Evolutionary conservation across 2,113 vertebrate genomes (phyloP), one percentile per base, ranked within the genome.

Genomic region (Siphamia tubifer): DNA sequence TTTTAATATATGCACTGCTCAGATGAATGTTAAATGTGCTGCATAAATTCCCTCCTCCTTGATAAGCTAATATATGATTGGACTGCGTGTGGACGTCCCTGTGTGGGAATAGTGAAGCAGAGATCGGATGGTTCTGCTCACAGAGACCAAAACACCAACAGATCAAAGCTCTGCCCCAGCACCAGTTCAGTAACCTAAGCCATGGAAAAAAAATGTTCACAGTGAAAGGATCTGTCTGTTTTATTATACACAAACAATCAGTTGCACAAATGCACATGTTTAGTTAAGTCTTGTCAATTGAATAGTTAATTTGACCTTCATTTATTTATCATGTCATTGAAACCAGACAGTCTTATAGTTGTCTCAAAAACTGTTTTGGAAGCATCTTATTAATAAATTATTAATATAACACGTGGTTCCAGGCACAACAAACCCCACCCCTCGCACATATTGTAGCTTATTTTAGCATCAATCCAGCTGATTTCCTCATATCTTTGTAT

Each of bases 1-100:
- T 79, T 74, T 47, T 84, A 81, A 81, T 83, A 44, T 75, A 82
- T 84, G 72, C 81, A 78, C 58, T 63, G 21, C 57, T 75, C 53
- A 5, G 53, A 55, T 64, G 70, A 88, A 82, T 65, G 57, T 61
- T 56, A 56, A 83, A 52, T 5, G 10, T 2, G 27, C 16, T 76
- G 68, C 60, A 76, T 80, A 71, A 68, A 86, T 77, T 61, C 11
- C 9, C 12, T 44, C 42, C 63, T 54, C 23, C 36, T 75, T 17
- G 28, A 11, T 66, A 16, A 49, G 52, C 58, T 78, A 74, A 86
- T 78, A 81, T 39, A 63, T 68, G 68, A 82, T 39, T 68, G 64
- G 67, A 82, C 72, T 48, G 56, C 4, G 40, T 48, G 58, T 76
- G 56, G 63, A 63, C n/a, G 64, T 87, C 80, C 80, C 77, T 52